Percentiles rank a stretch among this genome's conserved stretches.
phyloP scores from a whole-genome alignment of 92 coral and sea anemone species.

The Porites evermanni region DNA sequence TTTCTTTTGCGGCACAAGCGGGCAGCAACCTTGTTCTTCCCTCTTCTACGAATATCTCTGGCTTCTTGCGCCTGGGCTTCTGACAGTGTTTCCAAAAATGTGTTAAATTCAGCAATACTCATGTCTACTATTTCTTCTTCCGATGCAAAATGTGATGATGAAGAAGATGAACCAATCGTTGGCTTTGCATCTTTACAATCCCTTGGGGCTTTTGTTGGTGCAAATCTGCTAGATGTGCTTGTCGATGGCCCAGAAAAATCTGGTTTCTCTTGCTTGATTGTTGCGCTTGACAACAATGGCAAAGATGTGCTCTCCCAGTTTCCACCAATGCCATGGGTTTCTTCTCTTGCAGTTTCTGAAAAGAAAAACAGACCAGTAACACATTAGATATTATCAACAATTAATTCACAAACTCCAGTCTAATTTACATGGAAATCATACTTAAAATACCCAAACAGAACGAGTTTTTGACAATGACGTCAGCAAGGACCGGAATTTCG shows the following conservation, averaged over 20 bases:
- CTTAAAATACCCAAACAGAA: neutral
- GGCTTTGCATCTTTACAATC: conserved; percentile 43
- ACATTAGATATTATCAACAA: neutral
- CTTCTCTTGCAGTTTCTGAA: conserved; percentile 1
- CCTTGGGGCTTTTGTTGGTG: conserved; percentile 45
- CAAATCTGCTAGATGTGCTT: conserved; percentile 31
- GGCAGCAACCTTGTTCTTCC: conserved; percentile 98
- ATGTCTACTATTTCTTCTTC: conserved; percentile 85
- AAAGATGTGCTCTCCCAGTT: conserved; percentile 17
- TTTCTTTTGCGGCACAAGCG: conserved; percentile 95
- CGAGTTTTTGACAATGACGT: neutral
- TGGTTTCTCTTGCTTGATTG: conserved; percentile 37
- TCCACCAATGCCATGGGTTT: conserved; percentile 6
- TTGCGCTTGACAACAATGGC: conserved; percentile 19
- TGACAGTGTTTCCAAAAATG: conserved; percentile 66
- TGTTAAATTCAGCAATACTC: conserved; percentile 86
- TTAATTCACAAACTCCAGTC: neutral
- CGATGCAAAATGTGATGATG: conserved; percentile 45
- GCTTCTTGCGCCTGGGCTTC: conserved; percentile 77
- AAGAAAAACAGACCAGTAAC: neutral
- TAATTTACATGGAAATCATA: neutral
- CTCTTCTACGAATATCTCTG: conserved; percentile 89
- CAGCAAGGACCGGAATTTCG: neutral
- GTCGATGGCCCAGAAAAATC: conserved; percentile 15
- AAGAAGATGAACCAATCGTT: conserved; percentile 21